Conservation (phyloP, 2,113 vertebrate genomes). For the Pteropus alecto region DNA sequence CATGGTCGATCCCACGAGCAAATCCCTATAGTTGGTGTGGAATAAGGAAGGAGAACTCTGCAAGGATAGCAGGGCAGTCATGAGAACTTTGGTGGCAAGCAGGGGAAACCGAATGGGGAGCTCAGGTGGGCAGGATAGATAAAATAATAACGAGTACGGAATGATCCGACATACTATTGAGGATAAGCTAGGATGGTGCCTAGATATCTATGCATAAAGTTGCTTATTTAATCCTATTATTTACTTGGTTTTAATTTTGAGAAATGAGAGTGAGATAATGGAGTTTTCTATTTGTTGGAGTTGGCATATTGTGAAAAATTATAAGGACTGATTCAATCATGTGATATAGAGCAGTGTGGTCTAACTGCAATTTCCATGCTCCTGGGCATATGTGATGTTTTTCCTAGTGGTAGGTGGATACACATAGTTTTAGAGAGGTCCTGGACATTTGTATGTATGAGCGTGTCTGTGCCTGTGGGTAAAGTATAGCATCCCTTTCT, state of each 20-base stretch:
- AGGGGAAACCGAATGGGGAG: neutral
- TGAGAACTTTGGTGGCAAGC: neutral
- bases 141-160: neutral
- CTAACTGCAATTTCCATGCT: neutral
- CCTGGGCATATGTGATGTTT: neutral
- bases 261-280: neutral
- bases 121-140: neutral
- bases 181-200: neutral
- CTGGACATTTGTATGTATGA: neutral
- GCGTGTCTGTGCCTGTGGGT: neutral
- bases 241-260: neutral
- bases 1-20: neutral
- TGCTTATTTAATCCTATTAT: neutral
- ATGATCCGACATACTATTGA: neutral
- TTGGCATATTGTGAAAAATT: neutral
- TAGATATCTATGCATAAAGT: neutral
- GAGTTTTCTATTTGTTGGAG: neutral
- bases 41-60: neutral
- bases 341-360: neutral
- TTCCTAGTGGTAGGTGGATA: neutral
- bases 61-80: neutral
- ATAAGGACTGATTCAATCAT: neutral
- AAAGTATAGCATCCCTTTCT: neutral
- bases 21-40: neutral
- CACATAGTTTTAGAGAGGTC: neutral